Percentiles rank a stretch among this genome's conserved stretches.
phyloP scores from a whole-genome alignment of 2,888 invertebrate species.

The Acheta domesticus region DNA sequence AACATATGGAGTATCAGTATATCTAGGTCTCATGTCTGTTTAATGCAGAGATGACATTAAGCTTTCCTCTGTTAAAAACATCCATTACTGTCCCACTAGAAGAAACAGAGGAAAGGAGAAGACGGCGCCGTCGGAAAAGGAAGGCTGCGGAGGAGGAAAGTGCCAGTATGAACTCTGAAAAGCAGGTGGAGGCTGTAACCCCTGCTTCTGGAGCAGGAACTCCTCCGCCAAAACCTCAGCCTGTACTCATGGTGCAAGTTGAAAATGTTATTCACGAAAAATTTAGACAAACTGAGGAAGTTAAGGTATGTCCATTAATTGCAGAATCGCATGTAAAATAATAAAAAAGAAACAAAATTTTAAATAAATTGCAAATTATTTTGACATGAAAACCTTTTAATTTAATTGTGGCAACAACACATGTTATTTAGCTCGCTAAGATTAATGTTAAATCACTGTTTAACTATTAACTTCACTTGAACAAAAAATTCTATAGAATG shows the following conservation, averaged over 20 bases:
- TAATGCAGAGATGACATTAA: conserved; percentile 67
- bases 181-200: conserved; percentile 23
- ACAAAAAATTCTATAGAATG: too few relatives aligned
- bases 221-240: conserved; percentile 43
- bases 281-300: conserved; percentile 88
- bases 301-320: conserved; percentile 59
- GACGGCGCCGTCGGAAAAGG: conserved; percentile 38
- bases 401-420: too few relatives aligned
- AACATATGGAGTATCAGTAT: neutral
- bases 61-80: conserved; percentile 78
- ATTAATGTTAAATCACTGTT: too few relatives aligned
- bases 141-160: conserved; percentile 30
- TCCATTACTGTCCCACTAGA: conserved; percentile 79
- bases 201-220: neutral
- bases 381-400: neutral
- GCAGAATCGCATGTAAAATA: too few relatives aligned
- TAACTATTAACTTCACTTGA: too few relatives aligned
- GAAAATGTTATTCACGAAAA: conserved; percentile 87
- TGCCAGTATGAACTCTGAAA: conserved; percentile 30
- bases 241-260: conserved; percentile 87
- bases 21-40: conserved; percentile 33
- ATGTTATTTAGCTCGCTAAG: too few relatives aligned
- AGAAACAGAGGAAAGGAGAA: conserved; percentile 49
- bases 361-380: neutral
- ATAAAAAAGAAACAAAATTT: too few relatives aligned